Conservation (phyloP, 2,797 vertebrate species). For the Distichodus sexfasciatus region DNA sequence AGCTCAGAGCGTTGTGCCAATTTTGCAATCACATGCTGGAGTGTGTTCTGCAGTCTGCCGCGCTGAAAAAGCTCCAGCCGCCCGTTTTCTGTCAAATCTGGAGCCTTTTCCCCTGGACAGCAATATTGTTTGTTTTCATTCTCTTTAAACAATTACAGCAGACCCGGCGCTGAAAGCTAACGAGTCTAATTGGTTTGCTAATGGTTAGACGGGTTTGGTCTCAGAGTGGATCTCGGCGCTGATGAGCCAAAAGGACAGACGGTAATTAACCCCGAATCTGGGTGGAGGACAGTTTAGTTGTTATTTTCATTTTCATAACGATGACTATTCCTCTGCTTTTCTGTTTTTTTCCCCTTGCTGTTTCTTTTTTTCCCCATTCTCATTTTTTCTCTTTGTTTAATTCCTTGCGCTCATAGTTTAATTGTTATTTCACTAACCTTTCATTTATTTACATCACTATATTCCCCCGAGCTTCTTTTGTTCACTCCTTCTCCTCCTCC, state of each 20-base stretch:
- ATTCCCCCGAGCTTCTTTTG: too few species aligned
- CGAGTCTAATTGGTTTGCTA: conserved; percentile 8
- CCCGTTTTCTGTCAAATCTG: too few species aligned
- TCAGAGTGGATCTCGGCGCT: neutral
- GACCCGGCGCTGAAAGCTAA: conserved; percentile 15
- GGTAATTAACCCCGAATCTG: conserved; percentile 21
- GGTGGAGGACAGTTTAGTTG: too few species aligned
- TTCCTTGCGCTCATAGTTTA: neutral
- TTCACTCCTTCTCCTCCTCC: neutral
- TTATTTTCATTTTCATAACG: neutral
- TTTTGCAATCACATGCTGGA: conserved; percentile 19
- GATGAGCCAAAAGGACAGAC: neutral
- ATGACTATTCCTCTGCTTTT: neutral
- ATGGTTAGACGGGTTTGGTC: neutral
- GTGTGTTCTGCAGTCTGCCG: conserved; percentile 29
- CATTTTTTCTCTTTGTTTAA: too few species aligned
- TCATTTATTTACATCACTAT: too few species aligned
- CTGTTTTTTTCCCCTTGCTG: neutral
- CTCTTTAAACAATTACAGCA: conserved; percentile 18
- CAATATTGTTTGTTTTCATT: conserved; percentile 37
- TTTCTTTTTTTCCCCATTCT: neutral
- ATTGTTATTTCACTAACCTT: too few species aligned
- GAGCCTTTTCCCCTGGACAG: conserved; percentile 34
- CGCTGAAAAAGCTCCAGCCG: conserved; percentile 22
- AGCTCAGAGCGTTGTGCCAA: conserved; percentile 36